Conservation (phyloP, 2,797 vertebrate species). For the Fistularia tabacaria region DNA sequence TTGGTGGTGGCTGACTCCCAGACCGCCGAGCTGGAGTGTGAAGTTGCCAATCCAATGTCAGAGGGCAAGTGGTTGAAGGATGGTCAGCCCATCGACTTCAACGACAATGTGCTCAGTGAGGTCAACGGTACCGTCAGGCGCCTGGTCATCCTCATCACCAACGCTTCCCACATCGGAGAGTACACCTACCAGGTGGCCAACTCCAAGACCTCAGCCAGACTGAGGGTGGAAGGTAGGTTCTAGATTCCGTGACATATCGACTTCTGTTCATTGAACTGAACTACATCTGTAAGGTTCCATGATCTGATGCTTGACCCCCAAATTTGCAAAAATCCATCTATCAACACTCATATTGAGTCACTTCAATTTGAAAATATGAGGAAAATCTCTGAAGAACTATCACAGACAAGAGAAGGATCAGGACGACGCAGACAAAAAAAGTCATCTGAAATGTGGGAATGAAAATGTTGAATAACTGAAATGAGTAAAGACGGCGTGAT, state of each 20-base stretch:
- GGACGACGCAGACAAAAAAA: too few species aligned
- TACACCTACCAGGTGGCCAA: slow-evolving; percentile 94
- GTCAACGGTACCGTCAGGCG: slow-evolving; percentile 80
- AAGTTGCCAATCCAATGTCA: slow-evolving; percentile 88
- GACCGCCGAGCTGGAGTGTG: slow-evolving; percentile 86
- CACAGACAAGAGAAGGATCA: too few species aligned
- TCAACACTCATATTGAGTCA: too few species aligned
- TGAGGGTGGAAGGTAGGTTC: slow-evolving; percentile 89
- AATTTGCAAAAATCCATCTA: too few species aligned
- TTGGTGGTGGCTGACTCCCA: slow-evolving; percentile 93
- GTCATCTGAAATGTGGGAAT: too few species aligned
- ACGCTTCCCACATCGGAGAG: slow-evolving; percentile 87
- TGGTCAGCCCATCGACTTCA: slow-evolving; percentile 76
- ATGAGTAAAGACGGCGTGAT: too few species aligned
- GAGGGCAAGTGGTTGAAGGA: slow-evolving; percentile 91
- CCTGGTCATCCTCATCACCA: slow-evolving; percentile 82
- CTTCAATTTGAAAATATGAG: too few species aligned
- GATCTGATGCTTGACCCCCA: too few species aligned
- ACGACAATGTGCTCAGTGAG: slow-evolving; percentile 79
- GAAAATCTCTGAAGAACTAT: too few species aligned
- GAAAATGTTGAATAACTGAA: too few species aligned
- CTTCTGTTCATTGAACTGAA: too few species aligned
- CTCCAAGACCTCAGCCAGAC: slow-evolving; percentile 90
- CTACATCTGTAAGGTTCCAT: too few species aligned
- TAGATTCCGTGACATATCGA: background rate